Percentiles rank a stretch among this genome's conserved stretches.
Conservation (phyloP, 1,140 invertebrate genomes). For the Lepeophtheirus salmonis region DNA sequence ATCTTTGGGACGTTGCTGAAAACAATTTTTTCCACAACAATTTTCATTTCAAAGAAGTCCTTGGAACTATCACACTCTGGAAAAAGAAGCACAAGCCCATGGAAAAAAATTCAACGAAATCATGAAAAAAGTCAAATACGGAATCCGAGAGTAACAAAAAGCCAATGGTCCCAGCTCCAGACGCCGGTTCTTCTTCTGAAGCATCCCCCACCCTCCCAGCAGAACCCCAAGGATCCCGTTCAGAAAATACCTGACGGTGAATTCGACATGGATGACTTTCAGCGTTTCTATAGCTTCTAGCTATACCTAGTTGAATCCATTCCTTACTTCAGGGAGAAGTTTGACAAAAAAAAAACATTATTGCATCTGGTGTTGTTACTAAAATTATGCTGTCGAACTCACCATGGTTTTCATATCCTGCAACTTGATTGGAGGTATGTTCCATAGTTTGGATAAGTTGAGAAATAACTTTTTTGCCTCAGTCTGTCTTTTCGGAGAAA, state of each 20-base stretch:
- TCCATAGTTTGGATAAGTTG: conserved; percentile 92
- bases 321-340: conserved; percentile 96
- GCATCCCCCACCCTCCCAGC: conserved; percentile 44
- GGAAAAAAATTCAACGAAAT: conserved; percentile 47
- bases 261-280: conserved; percentile 93
- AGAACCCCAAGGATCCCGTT: conserved; percentile 80
- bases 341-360: conserved; percentile 89
- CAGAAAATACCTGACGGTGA: conserved; percentile 64
- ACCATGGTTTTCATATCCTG: conserved; percentile 85
- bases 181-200: conserved; percentile 26
- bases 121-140: not conserved
- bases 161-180: conserved; percentile 28
- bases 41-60: conserved; percentile 54
- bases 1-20: no score
- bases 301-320: conserved; percentile 76
- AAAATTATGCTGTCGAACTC: conserved; percentile 73
- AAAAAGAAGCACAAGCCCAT: conserved; percentile 55
- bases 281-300: conserved; percentile 92
- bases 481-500: conserved; percentile 74
- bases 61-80: conserved; percentile 58
- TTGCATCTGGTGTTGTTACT: conserved; percentile 92
- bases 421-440: conserved; percentile 88
- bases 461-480: conserved; percentile 88
- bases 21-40: no score
- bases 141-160: conserved; percentile 25